These are phyloP conservation scores for Sarcophilus harrisii DNA, from an alignment of 2,797 vertebrate species.

Conservation along the genomic window DNA sequence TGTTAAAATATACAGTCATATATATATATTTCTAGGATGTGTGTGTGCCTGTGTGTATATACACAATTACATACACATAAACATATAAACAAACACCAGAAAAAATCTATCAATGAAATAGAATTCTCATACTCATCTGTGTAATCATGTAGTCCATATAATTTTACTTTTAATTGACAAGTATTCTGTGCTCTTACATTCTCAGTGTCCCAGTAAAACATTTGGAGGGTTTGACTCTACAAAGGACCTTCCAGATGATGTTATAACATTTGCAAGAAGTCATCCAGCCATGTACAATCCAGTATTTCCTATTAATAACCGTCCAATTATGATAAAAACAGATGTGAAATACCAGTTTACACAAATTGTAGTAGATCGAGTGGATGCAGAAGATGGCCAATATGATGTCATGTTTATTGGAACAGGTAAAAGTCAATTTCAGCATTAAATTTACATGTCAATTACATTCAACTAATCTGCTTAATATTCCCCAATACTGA, in stretches of 20 bases:
- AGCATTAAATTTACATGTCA: slow-evolving; percentile 1
- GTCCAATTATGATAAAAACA: slow-evolving; percentile 96
- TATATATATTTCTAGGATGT: not conserved
- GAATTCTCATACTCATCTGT: not conserved
- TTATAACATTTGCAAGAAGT: slow-evolving; percentile 97
- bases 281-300: slow-evolving; percentile 99
- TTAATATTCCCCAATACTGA: not conserved
- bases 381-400: slow-evolving; percentile 97
- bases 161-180: slow-evolving; percentile 7
- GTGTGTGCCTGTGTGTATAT: not conserved
- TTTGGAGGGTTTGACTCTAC: slow-evolving; percentile 99
- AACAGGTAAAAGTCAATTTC: slow-evolving; percentile 89
- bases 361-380: slow-evolving; percentile 97
- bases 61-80: not conserved
- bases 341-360: slow-evolving; percentile 99
- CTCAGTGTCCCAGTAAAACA: slow-evolving; percentile 97
- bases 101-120: not conserved
- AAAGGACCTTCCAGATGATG: slow-evolving; percentile 98
- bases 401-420: slow-evolving; percentile 99
- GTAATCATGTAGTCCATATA: slow-evolving; percentile 18
- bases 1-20: not conserved
- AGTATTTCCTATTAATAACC: slow-evolving; percentile 94
- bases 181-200: slow-evolving; percentile 30
- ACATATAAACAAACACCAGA: not conserved
- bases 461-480: not conserved